Percentiles rank a stretch among this genome's conserved stretches.
These are phyloP conservation scores for Papilio dardanus DNA, from an alignment of 1,140 invertebrate species.

Conservation along the genomic window DNA sequence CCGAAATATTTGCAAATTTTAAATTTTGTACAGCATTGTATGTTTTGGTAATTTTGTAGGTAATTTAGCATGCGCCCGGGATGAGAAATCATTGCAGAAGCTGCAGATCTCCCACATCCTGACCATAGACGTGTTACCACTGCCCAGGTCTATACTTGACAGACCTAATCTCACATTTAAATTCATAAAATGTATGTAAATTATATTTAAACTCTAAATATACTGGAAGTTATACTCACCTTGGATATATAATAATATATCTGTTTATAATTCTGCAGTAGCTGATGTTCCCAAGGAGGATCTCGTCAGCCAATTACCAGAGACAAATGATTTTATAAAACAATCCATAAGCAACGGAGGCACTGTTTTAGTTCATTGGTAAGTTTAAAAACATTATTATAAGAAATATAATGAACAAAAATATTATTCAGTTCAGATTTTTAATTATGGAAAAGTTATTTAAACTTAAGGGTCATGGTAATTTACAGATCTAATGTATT, in stretches of 20 bases:
- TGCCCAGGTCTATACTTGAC: conserved; percentile 88
- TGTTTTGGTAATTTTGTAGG: conserved; percentile 75
- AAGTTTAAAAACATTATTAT: conserved; percentile 51
- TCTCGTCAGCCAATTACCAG: conserved; percentile 89
- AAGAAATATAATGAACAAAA: neutral
- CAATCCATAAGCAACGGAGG: conserved; percentile 82
- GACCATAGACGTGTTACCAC: conserved; percentile 91
- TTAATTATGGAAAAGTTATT: neutral
- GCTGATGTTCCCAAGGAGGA: conserved; percentile 92
- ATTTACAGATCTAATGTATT: neutral
- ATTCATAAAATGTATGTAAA: conserved; percentile 87
- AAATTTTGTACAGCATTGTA: neutral
- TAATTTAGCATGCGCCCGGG: conserved; percentile 90
- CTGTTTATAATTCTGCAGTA: conserved; percentile 78
- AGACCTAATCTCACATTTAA: conserved; percentile 86
- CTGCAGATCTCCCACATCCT: conserved; percentile 89
- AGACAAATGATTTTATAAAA: conserved; percentile 88
- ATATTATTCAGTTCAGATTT: neutral
- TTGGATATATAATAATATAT: conserved; percentile 8
- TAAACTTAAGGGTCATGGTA: neutral
- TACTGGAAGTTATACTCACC: neutral
- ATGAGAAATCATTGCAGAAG: conserved; percentile 86
- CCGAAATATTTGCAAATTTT: neutral
- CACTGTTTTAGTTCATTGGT: conserved; percentile 91
- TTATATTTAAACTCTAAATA: too few relatives aligned